Conservation (phyloP, 2,113 vertebrate species). For the Morone saxatilis region DNA sequence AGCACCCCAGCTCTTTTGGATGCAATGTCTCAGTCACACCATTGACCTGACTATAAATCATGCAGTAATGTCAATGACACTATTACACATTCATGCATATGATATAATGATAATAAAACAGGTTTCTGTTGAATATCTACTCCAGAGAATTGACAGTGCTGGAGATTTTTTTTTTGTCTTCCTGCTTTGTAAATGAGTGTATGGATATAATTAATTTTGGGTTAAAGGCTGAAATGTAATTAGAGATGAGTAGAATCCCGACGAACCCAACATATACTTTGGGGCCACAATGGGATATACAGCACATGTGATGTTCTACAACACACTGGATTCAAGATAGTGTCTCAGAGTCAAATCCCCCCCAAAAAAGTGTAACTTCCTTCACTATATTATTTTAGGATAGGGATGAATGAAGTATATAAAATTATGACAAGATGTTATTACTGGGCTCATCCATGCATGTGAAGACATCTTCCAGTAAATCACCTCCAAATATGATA, state of each 20-base stretch:
- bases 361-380: no score
- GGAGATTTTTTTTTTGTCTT: not conserved
- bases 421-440: constrained; percentile 8
- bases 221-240: not conserved
- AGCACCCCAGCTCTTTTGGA: constrained; percentile 30
- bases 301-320: not conserved
- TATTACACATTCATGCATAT: constrained; percentile 66
- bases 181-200: not conserved
- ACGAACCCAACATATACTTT: not conserved
- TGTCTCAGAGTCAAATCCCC: not conserved
- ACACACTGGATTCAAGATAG: not conserved
- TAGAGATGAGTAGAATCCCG: not conserved
- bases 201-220: not conserved
- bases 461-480: constrained; percentile 26
- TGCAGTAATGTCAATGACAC: constrained; percentile 59
- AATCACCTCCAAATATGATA: not conserved
- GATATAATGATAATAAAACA: constrained; percentile 31
- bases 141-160: constrained; percentile 9
- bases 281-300: not conserved
- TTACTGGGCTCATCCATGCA: constrained; percentile 11
- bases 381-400: not conserved
- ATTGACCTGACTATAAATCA: constrained; percentile 73
- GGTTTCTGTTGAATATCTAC: constrained; percentile 23
- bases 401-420: not conserved
- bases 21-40: constrained; percentile 20